phyloP scores from a whole-genome alignment of 2,888 invertebrate species.

The Baccha elongata region DNA sequence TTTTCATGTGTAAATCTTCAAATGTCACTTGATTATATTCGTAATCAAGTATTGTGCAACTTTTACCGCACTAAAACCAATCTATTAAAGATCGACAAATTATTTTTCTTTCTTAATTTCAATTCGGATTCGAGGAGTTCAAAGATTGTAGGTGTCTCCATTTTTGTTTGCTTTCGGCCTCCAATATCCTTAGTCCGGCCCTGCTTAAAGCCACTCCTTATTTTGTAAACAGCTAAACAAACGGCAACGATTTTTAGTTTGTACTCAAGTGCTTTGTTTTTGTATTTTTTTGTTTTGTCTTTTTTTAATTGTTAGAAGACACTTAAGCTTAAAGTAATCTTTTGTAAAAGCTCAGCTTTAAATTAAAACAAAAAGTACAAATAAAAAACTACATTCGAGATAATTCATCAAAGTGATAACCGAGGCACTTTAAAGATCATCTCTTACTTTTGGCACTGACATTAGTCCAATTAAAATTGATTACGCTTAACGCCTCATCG shows the following conservation, averaged over 20 bases:
- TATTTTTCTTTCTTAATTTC: no score
- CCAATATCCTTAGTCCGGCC: no score
- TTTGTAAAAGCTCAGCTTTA: slow-evolving; percentile 40
- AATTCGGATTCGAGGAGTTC: no score
- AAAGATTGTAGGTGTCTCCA: no score
- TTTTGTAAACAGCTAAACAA: neutral
- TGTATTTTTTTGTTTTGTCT: neutral
- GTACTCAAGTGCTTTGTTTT: neutral
- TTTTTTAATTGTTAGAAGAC: neutral
- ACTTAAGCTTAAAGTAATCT: neutral
- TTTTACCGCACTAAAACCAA: no score
- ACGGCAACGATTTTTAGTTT: neutral
- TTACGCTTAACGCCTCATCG: slow-evolving; percentile 36
- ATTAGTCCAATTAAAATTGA: slow-evolving; percentile 40
- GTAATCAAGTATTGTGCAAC: no score
- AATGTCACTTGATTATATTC: no score
- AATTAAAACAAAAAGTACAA: neutral
- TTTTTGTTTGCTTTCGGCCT: no score
- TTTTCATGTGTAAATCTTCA: no score
- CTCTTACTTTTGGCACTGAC: slow-evolving; percentile 28
- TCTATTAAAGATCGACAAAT: no score
- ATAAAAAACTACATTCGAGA: slow-evolving; percentile 12
- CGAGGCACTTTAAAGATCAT: slow-evolving; percentile 29
- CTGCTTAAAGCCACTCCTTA: slow-evolving; percentile 10
- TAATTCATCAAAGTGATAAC: slow-evolving; percentile 49